Evolutionary conservation across 2,888 invertebrate genomes (phyloP).

Genomic region (Synergus umbraculus): DNA sequence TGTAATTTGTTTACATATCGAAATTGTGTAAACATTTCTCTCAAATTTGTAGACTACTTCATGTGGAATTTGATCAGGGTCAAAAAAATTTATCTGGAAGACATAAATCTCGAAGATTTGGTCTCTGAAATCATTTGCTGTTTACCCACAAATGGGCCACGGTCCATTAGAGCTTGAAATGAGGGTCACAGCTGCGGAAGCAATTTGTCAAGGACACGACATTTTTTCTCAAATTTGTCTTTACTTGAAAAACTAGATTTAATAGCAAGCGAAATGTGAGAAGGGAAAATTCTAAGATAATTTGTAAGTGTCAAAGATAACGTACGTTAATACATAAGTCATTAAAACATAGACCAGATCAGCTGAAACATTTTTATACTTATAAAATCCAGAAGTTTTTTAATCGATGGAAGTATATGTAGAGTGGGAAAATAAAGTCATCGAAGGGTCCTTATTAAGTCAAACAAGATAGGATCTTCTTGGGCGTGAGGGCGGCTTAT

Average conservation of each 20-base stretch:
- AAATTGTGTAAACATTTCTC: not conserved
- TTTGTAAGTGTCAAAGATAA: no score
- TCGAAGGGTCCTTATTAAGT: slow-evolving; percentile 5
- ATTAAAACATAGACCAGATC: no score
- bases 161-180: slow-evolving; percentile 5
- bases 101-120: not conserved
- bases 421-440: not conserved
- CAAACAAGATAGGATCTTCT: slow-evolving; percentile 23
- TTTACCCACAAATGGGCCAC: not conserved
- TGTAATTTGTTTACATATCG: no score
- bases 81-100: not conserved
- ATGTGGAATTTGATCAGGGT: not conserved
- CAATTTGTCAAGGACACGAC: slow-evolving; percentile 12
- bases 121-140: not conserved
- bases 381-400: not conserved
- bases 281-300: no score
- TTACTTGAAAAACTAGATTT: not conserved
- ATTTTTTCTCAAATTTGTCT: slow-evolving; percentile 12
- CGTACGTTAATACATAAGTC: no score
- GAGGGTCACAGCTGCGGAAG: not conserved
- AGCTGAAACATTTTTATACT: no score
- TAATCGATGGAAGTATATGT: not conserved
- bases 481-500: slow-evolving; percentile 8
- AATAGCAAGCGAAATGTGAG: not conserved
- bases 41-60: not conserved